phyloP scores from a whole-genome alignment of 2,797 vertebrate genomes.

The Amniataba percoides region DNA sequence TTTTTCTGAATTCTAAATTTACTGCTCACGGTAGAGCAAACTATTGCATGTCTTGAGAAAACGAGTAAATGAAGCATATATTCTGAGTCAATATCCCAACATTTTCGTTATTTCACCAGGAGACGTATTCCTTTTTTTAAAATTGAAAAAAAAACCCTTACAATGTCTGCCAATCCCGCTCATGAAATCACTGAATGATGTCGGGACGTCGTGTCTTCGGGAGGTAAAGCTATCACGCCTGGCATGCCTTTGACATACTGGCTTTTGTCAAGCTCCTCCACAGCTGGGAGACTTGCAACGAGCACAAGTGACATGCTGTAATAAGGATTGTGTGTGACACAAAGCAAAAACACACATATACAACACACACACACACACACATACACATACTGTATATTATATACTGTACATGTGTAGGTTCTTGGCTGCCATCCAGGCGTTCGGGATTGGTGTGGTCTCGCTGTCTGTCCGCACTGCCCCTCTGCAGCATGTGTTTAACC shows the following conservation, averaged over 20 bases:
- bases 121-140: constrained; percentile 22
- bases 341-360: constrained; percentile 34
- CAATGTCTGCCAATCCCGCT: constrained; percentile 46
- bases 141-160: constrained; percentile 26
- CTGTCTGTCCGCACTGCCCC: constrained; percentile 67
- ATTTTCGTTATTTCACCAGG: neutral
- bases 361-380: constrained; percentile 29
- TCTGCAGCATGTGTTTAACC: constrained; percentile 81
- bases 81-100: neutral
- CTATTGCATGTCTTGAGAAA: neutral
- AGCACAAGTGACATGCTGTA: constrained; percentile 73
- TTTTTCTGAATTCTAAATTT: neutral
- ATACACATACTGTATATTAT: constrained; percentile 23
- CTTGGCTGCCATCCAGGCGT: constrained; percentile 51
- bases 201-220: constrained; percentile 43
- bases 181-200: constrained; percentile 51
- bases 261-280: constrained; percentile 72
- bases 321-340: constrained; percentile 74
- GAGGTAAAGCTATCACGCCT: constrained; percentile 62
- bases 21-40: neutral
- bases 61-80: neutral
- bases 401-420: constrained; percentile 22
- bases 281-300: constrained; percentile 71
- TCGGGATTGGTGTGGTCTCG: constrained; percentile 63
- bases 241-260: constrained; percentile 58